Conservation (phyloP, 2,797 vertebrate genomes). For the Gephyroberyx darwinii region DNA sequence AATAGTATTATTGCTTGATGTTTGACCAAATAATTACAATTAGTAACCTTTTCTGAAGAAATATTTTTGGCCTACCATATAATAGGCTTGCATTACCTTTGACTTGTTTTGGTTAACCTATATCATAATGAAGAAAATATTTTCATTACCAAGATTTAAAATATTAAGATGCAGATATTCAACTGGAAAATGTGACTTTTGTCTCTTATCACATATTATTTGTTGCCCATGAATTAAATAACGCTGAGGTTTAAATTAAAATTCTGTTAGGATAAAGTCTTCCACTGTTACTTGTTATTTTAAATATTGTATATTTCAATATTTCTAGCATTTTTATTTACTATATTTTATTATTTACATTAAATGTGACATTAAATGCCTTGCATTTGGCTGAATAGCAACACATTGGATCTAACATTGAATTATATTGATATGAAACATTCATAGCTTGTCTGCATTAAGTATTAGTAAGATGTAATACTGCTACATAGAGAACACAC, state of each 20-base stretch:
- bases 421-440: not conserved
- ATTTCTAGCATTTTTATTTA: constrained; percentile 20
- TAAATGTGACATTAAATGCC: constrained; percentile 7
- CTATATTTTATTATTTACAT: constrained; percentile 8
- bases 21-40: constrained; percentile 12
- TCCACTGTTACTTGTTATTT: not conserved
- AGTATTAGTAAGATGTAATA: not conserved
- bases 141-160: constrained; percentile 10
- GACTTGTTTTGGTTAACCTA: not conserved
- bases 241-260: not conserved
- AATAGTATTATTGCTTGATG: constrained; percentile 19
- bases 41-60: not conserved
- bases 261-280: not conserved
- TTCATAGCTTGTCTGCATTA: not conserved
- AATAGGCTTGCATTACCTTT: not conserved
- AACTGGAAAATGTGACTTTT: constrained; percentile 12
- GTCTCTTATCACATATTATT: not conserved
- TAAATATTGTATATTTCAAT: not conserved
- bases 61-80: not conserved
- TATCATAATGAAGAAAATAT: not conserved
- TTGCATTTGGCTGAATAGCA: constrained; percentile 5
- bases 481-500: not conserved
- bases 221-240: not conserved
- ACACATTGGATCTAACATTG: not conserved
- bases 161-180: constrained; percentile 18